Conservation (phyloP, 2,113 vertebrate species). For the Manacus vitellinus region DNA sequence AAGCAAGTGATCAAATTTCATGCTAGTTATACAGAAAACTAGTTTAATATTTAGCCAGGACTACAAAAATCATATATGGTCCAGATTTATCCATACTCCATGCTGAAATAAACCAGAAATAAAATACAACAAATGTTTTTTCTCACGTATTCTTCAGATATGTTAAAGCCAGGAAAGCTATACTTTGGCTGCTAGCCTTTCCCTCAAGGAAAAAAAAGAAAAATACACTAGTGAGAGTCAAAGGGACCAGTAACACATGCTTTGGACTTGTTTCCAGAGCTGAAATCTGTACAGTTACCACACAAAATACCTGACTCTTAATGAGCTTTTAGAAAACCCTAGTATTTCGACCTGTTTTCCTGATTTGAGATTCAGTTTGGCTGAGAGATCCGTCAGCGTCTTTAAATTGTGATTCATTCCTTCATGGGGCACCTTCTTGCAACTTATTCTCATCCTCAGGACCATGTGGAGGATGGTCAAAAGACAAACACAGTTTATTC, state of each 20-base stretch:
- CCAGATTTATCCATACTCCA: neutral
- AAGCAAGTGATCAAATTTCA: neutral
- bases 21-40: neutral
- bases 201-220: neutral
- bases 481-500: neutral
- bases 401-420: neutral
- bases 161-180: neutral
- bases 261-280: neutral
- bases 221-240: neutral
- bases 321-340: neutral
- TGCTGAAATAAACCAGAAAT: neutral
- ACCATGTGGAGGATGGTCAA: neutral
- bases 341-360: neutral
- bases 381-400: neutral
- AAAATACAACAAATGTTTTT: neutral
- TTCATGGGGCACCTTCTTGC: neutral
- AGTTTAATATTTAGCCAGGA: neutral
- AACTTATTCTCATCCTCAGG: neutral
- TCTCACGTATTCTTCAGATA: neutral
- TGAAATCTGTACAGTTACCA: neutral
- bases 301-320: neutral
- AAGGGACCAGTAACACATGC: neutral
- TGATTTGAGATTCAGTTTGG: neutral
- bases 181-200: neutral
- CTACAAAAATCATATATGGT: neutral